Evolutionary conservation across 2,797 vertebrate genomes (phyloP), one percentile per base, ranked within the genome.

Genomic region (Danio choprae): DNA sequence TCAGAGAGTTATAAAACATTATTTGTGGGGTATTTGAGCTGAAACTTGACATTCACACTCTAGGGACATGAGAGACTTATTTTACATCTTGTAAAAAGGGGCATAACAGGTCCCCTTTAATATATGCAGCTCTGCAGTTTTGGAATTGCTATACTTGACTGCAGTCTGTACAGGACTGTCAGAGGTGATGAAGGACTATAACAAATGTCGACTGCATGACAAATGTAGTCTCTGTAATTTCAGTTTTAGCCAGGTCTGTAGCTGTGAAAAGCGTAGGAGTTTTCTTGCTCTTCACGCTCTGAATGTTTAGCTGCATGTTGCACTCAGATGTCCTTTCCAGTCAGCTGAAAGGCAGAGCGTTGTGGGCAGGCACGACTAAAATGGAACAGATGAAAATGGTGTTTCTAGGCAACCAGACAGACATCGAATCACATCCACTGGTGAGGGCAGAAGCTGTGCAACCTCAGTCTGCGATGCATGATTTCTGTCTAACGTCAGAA

Each of bases 371-470:
- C 80, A 62, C 74, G 75, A 77, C 58, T 44, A 77, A 84, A 86
- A 81, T 81, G 81, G 87, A 71, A 78, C 84, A 87, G 85, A 89
- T 77, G 87, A 87, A 88, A 89, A 86, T 86, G 86, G 86, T 89
- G 93, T 94, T 94, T 65, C 92, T 88, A 92, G 90, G 92, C 93
- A 94, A 94, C 93, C 79, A 16, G 86, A 83, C 87, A 86, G 88
- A 67, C 68, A 0, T 86, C 55, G 58, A 72, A 5, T 63, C 59
- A 6, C 48, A 55, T 55, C 71, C 18, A 48, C 53, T 53, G 70
- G 68, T 58, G 55, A 81, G 36, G n/a, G 40, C 55, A 58, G 51
- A 67, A 44, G n/a, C 10, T 36, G 53, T 41, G 41, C 16, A 29
- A 48, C 16, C 50, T 55, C 50, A 16, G 55, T 62, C 67, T 79